Evolutionary conservation across 2,888 invertebrate species (phyloP).

Genomic region (Luffia ferchaultella): DNA sequence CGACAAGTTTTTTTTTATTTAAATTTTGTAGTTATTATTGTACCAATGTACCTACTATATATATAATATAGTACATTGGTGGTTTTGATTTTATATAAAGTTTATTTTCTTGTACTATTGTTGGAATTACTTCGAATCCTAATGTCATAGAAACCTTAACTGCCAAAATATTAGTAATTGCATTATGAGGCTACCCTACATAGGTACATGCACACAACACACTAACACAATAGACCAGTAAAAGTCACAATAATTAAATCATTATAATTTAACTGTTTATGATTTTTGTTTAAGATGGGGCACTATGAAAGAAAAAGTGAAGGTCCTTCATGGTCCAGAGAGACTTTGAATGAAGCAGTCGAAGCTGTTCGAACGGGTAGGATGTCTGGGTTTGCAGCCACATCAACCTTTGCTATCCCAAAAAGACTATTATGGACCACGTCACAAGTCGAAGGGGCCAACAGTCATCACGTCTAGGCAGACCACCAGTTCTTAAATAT

Average conservation of each 20-base stretch:
- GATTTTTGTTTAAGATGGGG: constrained; percentile 2
- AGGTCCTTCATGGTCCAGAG: constrained; percentile 2
- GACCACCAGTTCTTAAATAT: constrained; percentile 14
- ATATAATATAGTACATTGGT: background rate
- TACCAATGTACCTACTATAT: too few species aligned
- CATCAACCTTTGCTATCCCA: constrained; percentile 2
- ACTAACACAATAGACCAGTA: too few species aligned
- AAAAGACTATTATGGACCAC: constrained; percentile 13
- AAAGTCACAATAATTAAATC: too few species aligned
- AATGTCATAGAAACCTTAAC: too few species aligned
- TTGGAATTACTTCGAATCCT: too few species aligned
- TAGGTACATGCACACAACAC: too few species aligned
- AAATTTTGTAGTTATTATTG: background rate
- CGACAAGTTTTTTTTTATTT: background rate
- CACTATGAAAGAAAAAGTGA: constrained; percentile 1
- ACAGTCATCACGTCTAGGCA: constrained; percentile 13
- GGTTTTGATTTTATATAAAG: background rate
- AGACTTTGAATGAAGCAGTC: constrained; percentile 1
- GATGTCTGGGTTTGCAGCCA: constrained; percentile 1
- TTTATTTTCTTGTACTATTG: too few species aligned
- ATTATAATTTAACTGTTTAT: background rate
- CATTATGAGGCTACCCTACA: too few species aligned
- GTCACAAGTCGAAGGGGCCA: constrained; percentile 15
- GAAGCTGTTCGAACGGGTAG: background rate
- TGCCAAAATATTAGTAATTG: too few species aligned